Conservation (phyloP, 2,888 invertebrate genomes). For the Scaptomyza caliginosa region DNA sequence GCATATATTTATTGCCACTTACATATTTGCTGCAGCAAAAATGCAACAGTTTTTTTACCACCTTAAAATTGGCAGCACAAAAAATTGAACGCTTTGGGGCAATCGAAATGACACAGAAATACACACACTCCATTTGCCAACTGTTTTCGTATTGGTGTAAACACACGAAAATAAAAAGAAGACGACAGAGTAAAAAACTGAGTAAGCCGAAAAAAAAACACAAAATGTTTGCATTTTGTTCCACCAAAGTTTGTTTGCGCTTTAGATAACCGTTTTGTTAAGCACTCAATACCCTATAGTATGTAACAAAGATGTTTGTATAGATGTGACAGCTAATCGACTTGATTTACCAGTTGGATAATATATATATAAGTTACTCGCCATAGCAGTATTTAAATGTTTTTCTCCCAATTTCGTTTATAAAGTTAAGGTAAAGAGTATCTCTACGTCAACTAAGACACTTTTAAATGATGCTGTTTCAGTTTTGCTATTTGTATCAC, state of each 20-base stretch:
- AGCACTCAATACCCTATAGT: slow-evolving; percentile 31
- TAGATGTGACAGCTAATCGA: too few species aligned
- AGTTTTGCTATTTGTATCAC: slow-evolving; percentile 25
- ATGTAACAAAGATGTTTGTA: background rate
- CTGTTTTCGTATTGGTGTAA: slow-evolving; percentile 46
- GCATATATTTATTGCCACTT: slow-evolving; percentile 51
- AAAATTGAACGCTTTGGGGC: slow-evolving; percentile 32
- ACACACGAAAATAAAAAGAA: slow-evolving; percentile 22
- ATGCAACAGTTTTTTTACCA: slow-evolving; percentile 54
- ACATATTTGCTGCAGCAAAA: slow-evolving; percentile 39
- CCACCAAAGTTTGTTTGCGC: slow-evolving; percentile 52
- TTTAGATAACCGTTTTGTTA: slow-evolving; percentile 46
- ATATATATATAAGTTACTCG: too few species aligned
- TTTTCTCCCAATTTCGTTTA: background rate
- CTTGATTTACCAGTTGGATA: too few species aligned
- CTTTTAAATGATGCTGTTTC: slow-evolving; percentile 1
- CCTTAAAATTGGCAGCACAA: slow-evolving; percentile 42
- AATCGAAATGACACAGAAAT: slow-evolving; percentile 27
- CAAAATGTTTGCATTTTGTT: slow-evolving; percentile 52
- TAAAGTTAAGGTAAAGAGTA: background rate
- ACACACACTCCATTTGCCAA: slow-evolving; percentile 30
- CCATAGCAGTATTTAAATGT: too few species aligned
- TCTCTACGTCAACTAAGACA: background rate
- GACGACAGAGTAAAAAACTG: slow-evolving; percentile 6
- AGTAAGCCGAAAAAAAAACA: background rate